phyloP scores from a whole-genome alignment of 1,140 invertebrate genomes.

The Hestina assimilis region DNA sequence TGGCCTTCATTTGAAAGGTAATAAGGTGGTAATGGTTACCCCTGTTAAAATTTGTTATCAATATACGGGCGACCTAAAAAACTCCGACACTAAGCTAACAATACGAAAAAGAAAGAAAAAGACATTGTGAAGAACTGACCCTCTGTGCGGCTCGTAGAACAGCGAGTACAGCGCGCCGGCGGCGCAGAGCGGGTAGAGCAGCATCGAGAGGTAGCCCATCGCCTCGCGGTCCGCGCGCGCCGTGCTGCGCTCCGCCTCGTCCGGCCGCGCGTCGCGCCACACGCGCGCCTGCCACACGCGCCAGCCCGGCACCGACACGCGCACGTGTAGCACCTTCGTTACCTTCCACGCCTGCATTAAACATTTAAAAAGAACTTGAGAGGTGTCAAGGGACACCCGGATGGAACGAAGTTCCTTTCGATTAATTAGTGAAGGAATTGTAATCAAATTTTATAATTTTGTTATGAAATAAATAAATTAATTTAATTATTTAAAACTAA shows the following conservation, averaged over 20 bases:
- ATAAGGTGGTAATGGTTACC: no score
- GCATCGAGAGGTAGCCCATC: slow-evolving; percentile 93
- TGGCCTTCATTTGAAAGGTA: no score
- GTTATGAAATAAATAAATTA: no score
- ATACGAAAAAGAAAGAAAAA: slow-evolving; percentile 12
- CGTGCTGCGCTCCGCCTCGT: slow-evolving; percentile 87
- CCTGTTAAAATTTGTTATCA: no score
- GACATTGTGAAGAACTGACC: slow-evolving; percentile 72
- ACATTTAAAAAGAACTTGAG: slow-evolving; percentile 23
- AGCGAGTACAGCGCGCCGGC: slow-evolving; percentile 94
- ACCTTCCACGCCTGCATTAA: slow-evolving; percentile 92
- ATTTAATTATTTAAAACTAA: no score
- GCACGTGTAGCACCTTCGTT: slow-evolving; percentile 92
- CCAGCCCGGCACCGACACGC: slow-evolving; percentile 75
- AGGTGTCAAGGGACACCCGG: no score
- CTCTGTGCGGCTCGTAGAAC: slow-evolving; percentile 94
- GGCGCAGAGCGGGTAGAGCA: slow-evolving; percentile 94
- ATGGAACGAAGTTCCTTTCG: no score
- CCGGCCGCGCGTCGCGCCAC: slow-evolving; percentile 67
- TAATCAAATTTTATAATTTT: no score
- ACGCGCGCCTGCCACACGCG: slow-evolving; percentile 63
- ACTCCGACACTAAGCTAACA: no score
- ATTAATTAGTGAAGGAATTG: no score
- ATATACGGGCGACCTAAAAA: no score
- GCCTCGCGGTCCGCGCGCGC: slow-evolving; percentile 92